Conservation (phyloP, 1,140 invertebrate genomes). For the Halictus rubicundus region DNA sequence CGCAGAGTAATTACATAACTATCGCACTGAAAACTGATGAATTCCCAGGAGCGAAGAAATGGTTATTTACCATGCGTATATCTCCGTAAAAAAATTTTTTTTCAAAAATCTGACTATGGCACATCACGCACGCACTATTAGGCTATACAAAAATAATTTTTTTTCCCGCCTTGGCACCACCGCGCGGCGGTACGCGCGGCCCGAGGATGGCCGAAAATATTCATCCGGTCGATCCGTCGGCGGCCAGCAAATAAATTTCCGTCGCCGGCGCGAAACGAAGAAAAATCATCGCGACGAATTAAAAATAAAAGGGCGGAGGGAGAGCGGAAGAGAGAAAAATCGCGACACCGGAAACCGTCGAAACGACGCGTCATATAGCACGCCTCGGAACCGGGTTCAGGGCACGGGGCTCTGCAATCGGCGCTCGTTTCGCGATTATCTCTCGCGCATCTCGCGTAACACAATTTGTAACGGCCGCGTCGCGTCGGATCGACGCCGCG, state of each 20-base stretch:
- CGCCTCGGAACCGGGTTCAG: neutral
- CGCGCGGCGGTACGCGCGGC: too few species aligned
- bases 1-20: too few species aligned
- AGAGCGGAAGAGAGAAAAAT: slow-evolving; percentile 8
- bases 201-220: neutral
- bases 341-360: too few species aligned
- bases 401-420: slow-evolving; percentile 12
- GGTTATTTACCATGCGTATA: too few species aligned
- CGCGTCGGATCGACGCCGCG: slow-evolving; percentile 1
- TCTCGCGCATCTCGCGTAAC: slow-evolving; percentile 64
- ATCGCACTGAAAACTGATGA: too few species aligned
- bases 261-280: neutral
- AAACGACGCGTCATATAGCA: slow-evolving; percentile 44
- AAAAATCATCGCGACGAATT: neutral
- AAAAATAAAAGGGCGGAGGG: neutral
- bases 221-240: neutral
- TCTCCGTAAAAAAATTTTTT: too few species aligned
- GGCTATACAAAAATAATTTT: too few species aligned
- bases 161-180: too few species aligned
- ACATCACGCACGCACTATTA: too few species aligned
- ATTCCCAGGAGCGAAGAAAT: too few species aligned
- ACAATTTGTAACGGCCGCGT: slow-evolving; percentile 60
- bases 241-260: slow-evolving; percentile 14
- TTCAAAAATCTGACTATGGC: too few species aligned
- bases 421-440: slow-evolving; percentile 56